phyloP scores from a whole-genome alignment of 2,797 vertebrate species.

The Babyrousa celebensis region DNA sequence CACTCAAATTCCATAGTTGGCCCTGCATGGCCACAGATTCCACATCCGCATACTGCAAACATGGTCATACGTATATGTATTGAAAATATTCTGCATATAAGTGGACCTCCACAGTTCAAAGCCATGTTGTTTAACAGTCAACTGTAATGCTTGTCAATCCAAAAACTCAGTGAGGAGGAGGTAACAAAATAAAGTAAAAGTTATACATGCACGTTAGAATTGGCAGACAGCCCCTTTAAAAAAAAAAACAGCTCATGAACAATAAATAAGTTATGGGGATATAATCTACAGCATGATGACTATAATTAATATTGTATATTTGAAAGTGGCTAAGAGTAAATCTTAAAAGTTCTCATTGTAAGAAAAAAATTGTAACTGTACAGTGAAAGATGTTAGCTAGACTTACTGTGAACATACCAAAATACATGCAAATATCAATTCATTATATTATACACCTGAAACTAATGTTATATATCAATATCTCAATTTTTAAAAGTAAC shows the following conservation, averaged over 20 bases:
- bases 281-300: not conserved
- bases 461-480: not conserved
- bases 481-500: not conserved
- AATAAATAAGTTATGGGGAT: not conserved
- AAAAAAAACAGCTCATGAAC: not conserved
- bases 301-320: not conserved
- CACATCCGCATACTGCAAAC: not conserved
- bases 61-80: not conserved
- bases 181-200: not conserved
- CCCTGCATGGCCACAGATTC: not conserved
- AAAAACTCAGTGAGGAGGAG: slow-evolving; percentile 39
- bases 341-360: slow-evolving; percentile 6
- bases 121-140: not conserved
- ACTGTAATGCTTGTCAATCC: not conserved
- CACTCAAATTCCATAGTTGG: not conserved
- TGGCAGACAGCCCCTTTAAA: not conserved
- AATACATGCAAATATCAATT: not conserved
- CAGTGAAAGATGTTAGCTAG: not conserved
- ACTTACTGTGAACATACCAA: not conserved
- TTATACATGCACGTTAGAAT: slow-evolving; percentile 3
- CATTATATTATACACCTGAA: not conserved
- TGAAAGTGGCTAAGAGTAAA: not conserved
- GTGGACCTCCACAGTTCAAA: not conserved
- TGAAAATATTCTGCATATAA: not conserved
- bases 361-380: not conserved